Conservation (phyloP, 2,113 vertebrate species). For the Platichthys stellatus region DNA sequence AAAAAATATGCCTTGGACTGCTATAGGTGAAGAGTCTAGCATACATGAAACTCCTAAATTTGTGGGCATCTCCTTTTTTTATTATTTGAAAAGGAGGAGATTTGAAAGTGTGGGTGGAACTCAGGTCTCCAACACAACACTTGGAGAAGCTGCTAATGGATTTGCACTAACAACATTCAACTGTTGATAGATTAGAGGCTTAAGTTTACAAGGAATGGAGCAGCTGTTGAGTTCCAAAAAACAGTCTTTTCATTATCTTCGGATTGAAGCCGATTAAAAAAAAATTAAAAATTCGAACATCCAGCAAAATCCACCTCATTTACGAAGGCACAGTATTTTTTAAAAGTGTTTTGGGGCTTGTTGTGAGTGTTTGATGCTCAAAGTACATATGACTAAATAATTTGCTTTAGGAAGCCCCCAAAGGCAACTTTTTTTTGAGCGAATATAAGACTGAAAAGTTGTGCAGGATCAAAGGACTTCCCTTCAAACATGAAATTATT, state of each 20-base stretch:
- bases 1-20: too few relatives aligned
- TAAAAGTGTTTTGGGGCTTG: constrained; percentile 15
- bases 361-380: constrained; percentile 19
- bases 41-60: constrained; percentile 3
- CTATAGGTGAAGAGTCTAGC: background rate
- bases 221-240: constrained; percentile 46
- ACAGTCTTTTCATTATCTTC: constrained; percentile 23
- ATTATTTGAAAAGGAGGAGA: constrained; percentile 20
- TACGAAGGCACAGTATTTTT: background rate
- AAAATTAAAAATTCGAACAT: background rate
- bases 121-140: constrained; percentile 10
- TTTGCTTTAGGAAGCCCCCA: constrained; percentile 23
- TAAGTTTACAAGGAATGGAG: constrained; percentile 24
- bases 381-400: constrained; percentile 12
- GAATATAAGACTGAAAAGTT: background rate
- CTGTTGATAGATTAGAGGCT: constrained; percentile 44
- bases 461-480: constrained; percentile 31
- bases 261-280: constrained; percentile 23
- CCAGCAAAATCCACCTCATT: constrained; percentile 16
- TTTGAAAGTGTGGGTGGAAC: constrained; percentile 13
- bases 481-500: constrained; percentile 15
- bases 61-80: constrained; percentile 22
- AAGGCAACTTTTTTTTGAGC: constrained; percentile 43
- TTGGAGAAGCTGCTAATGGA: constrained; percentile 33
- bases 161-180: constrained; percentile 32